Conservation (phyloP, 30 jellyfish, hydroid and myxozoan species). For the Calvadosia cruxmelitensis region DNA sequence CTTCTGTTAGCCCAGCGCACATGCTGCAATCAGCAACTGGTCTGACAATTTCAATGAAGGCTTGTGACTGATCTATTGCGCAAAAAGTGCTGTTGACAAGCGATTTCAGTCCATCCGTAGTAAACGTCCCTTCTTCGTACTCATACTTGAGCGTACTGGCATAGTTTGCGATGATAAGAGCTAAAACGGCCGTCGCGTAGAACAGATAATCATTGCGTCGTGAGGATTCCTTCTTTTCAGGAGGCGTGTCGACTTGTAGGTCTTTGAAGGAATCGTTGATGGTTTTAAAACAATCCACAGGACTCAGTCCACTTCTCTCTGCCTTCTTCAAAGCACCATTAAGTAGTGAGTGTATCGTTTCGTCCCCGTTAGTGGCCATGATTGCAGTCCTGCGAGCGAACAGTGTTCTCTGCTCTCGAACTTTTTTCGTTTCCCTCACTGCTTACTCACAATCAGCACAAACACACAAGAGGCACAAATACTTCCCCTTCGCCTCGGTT, state of each 20-base stretch:
- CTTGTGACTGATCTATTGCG: conserved; percentile 29
- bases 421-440: too few species aligned
- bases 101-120: conserved; percentile 2
- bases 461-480: too few species aligned
- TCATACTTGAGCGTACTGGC: conserved; percentile 3
- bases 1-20: conserved; percentile 75
- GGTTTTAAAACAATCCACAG: neutral
- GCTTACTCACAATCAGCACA: too few species aligned
- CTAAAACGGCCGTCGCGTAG: neutral
- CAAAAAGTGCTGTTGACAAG: conserved; percentile 21
- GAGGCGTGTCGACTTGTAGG: neutral
- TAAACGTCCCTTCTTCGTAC: conserved; percentile 9
- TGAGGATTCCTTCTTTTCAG: neutral
- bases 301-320: conserved; percentile 13
- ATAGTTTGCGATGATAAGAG: conserved; percentile 1
- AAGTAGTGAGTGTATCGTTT: neutral
- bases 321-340: conserved; percentile 4
- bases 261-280: neutral
- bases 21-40: conserved; percentile 62
- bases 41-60: conserved; percentile 38
- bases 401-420: too few species aligned
- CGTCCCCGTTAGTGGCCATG: neutral
- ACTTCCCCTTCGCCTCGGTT: too few species aligned
- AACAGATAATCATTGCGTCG: neutral
- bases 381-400: too few species aligned